Evolutionary conservation across 2,113 vertebrate genomes (phyloP).

Genomic region (Petroica traversi): DNA sequence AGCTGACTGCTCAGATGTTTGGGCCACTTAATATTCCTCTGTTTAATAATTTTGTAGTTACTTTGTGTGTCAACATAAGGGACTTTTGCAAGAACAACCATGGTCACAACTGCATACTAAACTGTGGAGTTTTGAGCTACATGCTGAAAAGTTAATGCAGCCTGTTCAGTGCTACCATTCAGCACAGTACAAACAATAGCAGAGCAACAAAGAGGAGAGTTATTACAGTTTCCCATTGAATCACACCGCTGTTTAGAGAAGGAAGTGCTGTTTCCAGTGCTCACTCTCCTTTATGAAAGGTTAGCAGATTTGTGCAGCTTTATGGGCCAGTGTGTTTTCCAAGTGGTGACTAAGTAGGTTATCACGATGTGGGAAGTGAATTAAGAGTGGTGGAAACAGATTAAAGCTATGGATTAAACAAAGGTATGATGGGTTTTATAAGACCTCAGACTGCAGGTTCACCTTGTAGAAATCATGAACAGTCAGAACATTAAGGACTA

Average conservation of each 20-base stretch:
- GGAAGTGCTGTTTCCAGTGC: not conserved
- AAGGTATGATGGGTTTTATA: not conserved
- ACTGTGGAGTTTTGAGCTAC: not conserved
- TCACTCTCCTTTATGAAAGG: not conserved
- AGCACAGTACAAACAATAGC: not conserved
- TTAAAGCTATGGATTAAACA: slow-evolving; percentile 12
- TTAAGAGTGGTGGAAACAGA: not conserved
- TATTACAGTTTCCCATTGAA: slow-evolving; percentile 24
- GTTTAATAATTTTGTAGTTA: not conserved
- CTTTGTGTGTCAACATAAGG: not conserved
- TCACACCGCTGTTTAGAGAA: not conserved
- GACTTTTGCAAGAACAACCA: not conserved
- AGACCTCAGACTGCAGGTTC: not conserved
- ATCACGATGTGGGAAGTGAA: not conserved
- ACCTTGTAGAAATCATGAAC: not conserved
- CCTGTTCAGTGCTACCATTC: not conserved
- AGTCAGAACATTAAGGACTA: not conserved
- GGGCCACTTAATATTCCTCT: not conserved
- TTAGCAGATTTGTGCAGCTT: slow-evolving; percentile 12
- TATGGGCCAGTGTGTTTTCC: slow-evolving; percentile 7
- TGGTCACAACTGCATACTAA: not conserved
- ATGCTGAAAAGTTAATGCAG: not conserved
- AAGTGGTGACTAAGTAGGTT: slow-evolving; percentile 7
- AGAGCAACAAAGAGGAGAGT: not conserved
- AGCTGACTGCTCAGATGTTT: not conserved